phyloP scores from a whole-genome alignment of 1,140 invertebrate species.

The Musca vetustissima region DNA sequence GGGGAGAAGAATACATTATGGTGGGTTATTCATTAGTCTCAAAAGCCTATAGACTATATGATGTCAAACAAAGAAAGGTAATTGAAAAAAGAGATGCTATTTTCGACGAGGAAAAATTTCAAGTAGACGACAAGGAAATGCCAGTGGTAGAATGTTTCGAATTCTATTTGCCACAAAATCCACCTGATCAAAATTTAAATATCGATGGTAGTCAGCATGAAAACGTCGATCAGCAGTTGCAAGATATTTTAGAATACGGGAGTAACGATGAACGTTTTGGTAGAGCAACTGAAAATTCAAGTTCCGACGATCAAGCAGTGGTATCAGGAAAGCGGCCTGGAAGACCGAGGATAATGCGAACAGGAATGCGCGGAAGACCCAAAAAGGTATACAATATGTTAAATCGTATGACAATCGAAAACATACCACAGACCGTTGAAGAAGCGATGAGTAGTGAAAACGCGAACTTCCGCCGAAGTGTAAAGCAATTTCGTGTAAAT shows the following conservation, averaged over 20 bases:
- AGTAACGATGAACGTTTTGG: neutral
- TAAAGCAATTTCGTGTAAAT: conserved; percentile 35
- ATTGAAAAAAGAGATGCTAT: conserved; percentile 55
- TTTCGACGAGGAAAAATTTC: conserved; percentile 44
- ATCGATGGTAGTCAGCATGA: too few relatives aligned
- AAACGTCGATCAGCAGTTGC: too few relatives aligned
- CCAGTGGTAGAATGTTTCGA: neutral
- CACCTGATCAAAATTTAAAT: neutral
- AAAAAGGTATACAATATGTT: conserved; percentile 21
- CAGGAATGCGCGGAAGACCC: conserved; percentile 12
- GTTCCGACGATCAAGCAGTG: neutral
- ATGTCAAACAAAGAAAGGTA: conserved; percentile 34
- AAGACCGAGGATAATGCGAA: neutral
- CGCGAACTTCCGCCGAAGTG: conserved; percentile 25
- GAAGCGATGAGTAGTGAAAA: conserved; percentile 3
- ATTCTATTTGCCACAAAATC: neutral
- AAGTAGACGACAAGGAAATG: conserved; percentile 37
- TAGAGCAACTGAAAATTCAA: neutral
- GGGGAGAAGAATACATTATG: conserved; percentile 48
- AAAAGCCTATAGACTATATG: conserved; percentile 52
- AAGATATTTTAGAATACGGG: too few relatives aligned
- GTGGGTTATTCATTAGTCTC: conserved; percentile 54
- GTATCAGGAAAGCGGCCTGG: neutral
- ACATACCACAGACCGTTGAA: neutral
- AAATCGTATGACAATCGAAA: neutral